Conservation (phyloP, 2,113 vertebrate genomes). For the Lichenostomus cassidix region DNA sequence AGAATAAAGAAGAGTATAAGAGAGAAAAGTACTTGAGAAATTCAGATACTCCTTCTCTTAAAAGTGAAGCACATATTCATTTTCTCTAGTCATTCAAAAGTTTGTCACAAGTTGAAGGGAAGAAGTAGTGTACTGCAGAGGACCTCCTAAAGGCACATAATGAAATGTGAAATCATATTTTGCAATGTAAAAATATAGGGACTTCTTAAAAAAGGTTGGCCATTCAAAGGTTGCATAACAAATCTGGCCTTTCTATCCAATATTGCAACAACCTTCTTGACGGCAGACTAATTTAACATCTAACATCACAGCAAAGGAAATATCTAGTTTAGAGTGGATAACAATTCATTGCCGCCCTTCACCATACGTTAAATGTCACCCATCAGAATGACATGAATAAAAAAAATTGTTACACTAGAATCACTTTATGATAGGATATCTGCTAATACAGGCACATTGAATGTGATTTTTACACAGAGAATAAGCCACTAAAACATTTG, state of each 20-base stretch:
- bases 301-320: constrained; percentile 56
- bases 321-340: constrained; percentile 53
- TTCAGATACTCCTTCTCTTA: neutral
- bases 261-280: constrained; percentile 32
- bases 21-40: neutral
- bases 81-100: neutral
- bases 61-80: neutral
- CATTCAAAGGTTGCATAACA: neutral
- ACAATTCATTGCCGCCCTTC: constrained; percentile 66
- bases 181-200: neutral
- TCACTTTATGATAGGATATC: constrained; percentile 8
- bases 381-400: constrained; percentile 53
- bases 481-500: neutral
- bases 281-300: constrained; percentile 55
- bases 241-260: constrained; percentile 48
- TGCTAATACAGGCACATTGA: neutral
- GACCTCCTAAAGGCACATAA: neutral
- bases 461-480: neutral
- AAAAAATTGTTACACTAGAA: constrained; percentile 25
- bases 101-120: neutral
- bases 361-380: constrained; percentile 53
- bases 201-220: neutral
- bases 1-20: neutral
- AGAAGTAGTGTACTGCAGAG: neutral
- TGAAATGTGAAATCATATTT: neutral